phyloP scores from a whole-genome alignment of 1,140 invertebrate species.

The Drosophila quadrilineata region DNA sequence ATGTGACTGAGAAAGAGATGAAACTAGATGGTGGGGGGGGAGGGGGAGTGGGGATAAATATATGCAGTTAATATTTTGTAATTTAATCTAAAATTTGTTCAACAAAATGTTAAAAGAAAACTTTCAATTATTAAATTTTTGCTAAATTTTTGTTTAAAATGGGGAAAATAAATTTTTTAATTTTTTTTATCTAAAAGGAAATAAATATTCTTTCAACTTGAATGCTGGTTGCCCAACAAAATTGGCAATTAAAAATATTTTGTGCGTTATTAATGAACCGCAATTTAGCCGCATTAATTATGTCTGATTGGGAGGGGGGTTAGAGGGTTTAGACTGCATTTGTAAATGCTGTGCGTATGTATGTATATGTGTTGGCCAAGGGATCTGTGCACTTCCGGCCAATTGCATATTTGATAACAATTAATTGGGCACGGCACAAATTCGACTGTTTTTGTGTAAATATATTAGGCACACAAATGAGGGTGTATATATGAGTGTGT shows the following conservation, averaged over 20 bases:
- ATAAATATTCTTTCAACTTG: not conserved
- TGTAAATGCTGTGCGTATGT: not conserved
- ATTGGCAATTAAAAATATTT: slow-evolving; percentile 7
- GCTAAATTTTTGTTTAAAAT: no score
- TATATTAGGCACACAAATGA: no score
- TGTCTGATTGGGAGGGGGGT: no score
- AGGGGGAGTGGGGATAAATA: no score
- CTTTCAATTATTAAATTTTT: no score
- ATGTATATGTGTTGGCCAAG: not conserved
- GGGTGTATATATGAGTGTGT: no score
- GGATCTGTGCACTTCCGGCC: slow-evolving; percentile 12
- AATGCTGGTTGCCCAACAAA: slow-evolving; percentile 4
- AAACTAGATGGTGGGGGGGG: no score
- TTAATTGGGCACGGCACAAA: slow-evolving; percentile 65
- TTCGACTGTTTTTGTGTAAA: slow-evolving; percentile 71
- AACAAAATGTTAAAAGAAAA: no score
- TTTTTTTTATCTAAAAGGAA: not conserved
- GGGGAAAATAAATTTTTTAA: not conserved
- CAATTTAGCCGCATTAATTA: slow-evolving; percentile 23
- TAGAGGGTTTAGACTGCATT: slow-evolving; percentile 13
- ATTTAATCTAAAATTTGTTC: no score
- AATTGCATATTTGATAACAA: slow-evolving; percentile 69
- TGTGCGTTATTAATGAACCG: slow-evolving; percentile 36
- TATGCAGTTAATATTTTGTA: no score
- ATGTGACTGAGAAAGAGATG: not conserved